Base-by-base conservation (phyloP, 2,797 vertebrate genomes). In the Phalloptychus januarius region DNA sequence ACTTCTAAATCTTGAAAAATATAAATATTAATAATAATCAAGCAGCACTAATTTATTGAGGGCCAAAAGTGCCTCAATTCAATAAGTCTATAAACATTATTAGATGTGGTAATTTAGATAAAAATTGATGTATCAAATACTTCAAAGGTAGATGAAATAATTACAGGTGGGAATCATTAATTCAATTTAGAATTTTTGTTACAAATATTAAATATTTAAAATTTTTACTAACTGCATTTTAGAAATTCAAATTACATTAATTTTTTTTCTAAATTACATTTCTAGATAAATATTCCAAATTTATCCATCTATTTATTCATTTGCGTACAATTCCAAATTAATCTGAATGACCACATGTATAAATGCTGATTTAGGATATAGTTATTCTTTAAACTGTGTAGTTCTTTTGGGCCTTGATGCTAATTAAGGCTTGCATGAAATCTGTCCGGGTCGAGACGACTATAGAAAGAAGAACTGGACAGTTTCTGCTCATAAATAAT, bases 381-480 rank as follows among this genome's bases (percentile, higher is more conserved):
- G 36, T 52, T 50, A 73, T 54, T 40, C 48, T 12, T 7, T 23
- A 28, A 8, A 70, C 28, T 44, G 12, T 71, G 5, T 44, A n/a
- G 42, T n/a, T 16, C 5, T 8, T 69, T 71, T 42, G 11, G 38
- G 20, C 23, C 65, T 69, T 16, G 25, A 45, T 25, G 45, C 85
- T 91, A 87, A 89, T 93, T 94, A 94, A 94, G 92, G 93, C 92
- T 94, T 87, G 88, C 87, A 93, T 87, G 86, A 90, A 85, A 85
- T 91, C 88, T 87, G 88, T 86, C 73, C 74, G 76, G 65, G 56
- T 76, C 78, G 74, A 85, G 44, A 85, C 36, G 58, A 81, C 36
- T 82, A 86, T 31, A 69, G n/a, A 50, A 70, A 71, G 33, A n/a
- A 31, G 25, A 50, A 10, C 38, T 76, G 16, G 23, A 76, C 40